Base-by-base conservation (phyloP, 2,113 vertebrate species). In the Neolamprologus modestus region DNA sequence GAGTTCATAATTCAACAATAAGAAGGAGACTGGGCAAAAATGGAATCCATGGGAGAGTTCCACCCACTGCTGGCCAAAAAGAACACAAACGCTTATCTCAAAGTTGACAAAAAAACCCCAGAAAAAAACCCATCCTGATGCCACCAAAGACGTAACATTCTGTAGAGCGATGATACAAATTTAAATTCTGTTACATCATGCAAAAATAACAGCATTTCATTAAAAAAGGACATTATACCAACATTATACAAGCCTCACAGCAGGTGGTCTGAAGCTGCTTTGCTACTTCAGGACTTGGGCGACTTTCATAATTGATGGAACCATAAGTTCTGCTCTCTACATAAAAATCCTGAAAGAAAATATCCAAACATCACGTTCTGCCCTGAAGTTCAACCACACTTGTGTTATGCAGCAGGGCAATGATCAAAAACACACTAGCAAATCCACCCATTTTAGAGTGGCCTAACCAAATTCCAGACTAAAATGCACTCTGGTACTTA, bases 311-410 rank as follows among this genome's bases (percentile, higher is more conserved):
- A 21, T 40, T 68, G 63, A 68, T 68, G 19, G 19, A 68, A 40
- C 19, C 35, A 68, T 14, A 40, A 68, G n/a, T 40, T 68, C 63
- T 40, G 33, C 11, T 68, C 33, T 68, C 63, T 68, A 14, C 19
- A 21, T 63, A 13, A 68, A 68, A 68, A 68, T 68, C 33, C 63
- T 66, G 61, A 66, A 66, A 66, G 33, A 21, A 40, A 68, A 40
- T 40, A 68, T 21, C 33, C 3, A 40, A 68, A 37, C 33, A 68
- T 68, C 33, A 21, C 14, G 3, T 59, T 31, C 13, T 59, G 55
- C 26, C 55, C 55, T 59, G 3, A 61, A 31, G 57, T 31, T 31
- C 26, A 17, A 31, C 19, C 63, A 68, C 35, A 40, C 12, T 21
- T 68, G 3, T 40, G 35, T 40, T 9, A 21, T 68, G 63, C n/a